A percentile compares a stretch with the other conserved stretches of the same genome.
These are phyloP conservation scores for Varanus komodoensis DNA, from an alignment of 2,113 vertebrate genomes.

Conservation along the genomic window DNA sequence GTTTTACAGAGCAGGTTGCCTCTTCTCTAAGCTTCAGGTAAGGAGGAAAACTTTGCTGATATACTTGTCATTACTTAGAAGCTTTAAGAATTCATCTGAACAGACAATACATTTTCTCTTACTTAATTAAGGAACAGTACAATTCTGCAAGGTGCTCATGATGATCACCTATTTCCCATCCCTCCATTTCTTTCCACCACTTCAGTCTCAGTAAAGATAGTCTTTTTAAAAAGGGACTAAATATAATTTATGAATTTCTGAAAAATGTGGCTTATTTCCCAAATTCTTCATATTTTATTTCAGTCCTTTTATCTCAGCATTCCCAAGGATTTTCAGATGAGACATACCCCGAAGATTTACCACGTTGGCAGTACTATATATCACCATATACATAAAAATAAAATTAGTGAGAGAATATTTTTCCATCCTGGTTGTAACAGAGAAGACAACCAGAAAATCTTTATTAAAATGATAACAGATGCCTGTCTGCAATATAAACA, in stretches of 20 bases:
- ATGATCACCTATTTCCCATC: neutral
- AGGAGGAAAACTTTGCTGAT: neutral
- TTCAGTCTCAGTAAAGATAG: neutral
- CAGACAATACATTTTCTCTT: neutral
- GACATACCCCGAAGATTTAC: neutral
- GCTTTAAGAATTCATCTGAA: neutral
- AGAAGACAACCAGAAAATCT: constrained; percentile 70
- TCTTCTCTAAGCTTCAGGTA: neutral
- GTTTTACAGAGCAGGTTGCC: neutral
- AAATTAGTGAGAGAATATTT: constrained; percentile 45
- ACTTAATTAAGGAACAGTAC: neutral
- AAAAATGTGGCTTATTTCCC: neutral
- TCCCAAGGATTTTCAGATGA: neutral
- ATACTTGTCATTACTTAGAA: neutral
- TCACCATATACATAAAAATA: too few species aligned
- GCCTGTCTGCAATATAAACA: constrained; percentile 60
- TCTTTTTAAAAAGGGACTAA: neutral
- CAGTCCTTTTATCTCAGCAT: neutral
- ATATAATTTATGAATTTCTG: neutral
- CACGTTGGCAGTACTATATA: constrained; percentile 14
- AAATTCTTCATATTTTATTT: neutral
- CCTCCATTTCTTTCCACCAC: neutral
- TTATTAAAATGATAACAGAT: constrained; percentile 74
- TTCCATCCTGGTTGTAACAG: constrained; percentile 63
- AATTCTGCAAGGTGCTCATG: neutral